Percentiles rank a stretch among this genome's conserved stretches.
phyloP scores from a whole-genome alignment of 2,888 invertebrate genomes.

The Eulithis testata region DNA sequence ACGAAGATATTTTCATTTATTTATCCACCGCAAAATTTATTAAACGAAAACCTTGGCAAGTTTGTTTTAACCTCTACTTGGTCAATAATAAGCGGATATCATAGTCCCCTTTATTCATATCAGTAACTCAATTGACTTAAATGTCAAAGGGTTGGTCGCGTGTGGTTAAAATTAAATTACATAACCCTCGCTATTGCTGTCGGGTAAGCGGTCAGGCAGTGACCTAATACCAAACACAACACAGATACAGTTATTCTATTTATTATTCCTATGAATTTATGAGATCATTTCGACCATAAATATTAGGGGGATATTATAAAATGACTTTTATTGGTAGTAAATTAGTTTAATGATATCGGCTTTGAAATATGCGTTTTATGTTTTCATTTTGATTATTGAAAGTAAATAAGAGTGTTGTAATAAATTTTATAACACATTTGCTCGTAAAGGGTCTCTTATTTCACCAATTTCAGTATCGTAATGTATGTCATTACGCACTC shows the following conservation, averaged over 20 bases:
- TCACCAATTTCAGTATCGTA: no score
- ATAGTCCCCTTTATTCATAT: slow-evolving; percentile 15
- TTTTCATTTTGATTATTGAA: background rate
- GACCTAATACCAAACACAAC: slow-evolving; percentile 23
- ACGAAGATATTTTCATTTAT: no score
- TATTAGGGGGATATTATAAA: slow-evolving; percentile 54
- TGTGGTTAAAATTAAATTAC: slow-evolving; percentile 15
- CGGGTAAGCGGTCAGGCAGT: slow-evolving; percentile 16
- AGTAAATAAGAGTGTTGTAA: background rate
- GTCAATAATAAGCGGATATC: slow-evolving; percentile 22
- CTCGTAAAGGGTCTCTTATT: no score
- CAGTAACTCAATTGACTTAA: slow-evolving; percentile 32
- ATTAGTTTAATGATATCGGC: slow-evolving; percentile 59
- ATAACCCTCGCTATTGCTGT: slow-evolving; percentile 3
- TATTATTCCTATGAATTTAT: slow-evolving; percentile 38
- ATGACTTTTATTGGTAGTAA: slow-evolving; percentile 66
- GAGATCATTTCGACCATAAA: slow-evolving; percentile 55
- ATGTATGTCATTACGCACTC: no score
- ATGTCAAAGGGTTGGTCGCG: slow-evolving; percentile 30
- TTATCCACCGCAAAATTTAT: no score
- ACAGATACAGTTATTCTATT: slow-evolving; percentile 24
- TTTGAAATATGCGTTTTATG: slow-evolving; percentile 33
- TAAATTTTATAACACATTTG: no score
- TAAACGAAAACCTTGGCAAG: background rate
- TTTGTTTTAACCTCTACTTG: slow-evolving; percentile 9